Evolutionary conservation across 2,113 vertebrate genomes (phyloP).

Genomic region (Ovibos moschatus): DNA sequence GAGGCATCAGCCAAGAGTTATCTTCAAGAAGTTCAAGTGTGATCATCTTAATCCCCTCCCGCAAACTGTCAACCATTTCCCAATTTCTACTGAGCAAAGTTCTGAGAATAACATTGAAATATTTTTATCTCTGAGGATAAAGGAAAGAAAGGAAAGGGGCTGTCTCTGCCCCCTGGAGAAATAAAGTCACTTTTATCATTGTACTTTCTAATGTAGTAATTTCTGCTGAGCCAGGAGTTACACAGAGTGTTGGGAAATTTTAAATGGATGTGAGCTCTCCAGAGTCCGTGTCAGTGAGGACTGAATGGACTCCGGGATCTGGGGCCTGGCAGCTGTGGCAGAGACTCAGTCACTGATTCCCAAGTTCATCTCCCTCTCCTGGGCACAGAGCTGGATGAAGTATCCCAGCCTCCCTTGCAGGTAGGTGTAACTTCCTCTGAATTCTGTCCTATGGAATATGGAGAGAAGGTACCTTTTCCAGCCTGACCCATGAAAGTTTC

Average conservation of each 20-base stretch:
- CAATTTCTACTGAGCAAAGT: neutral
- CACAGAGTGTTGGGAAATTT: neutral
- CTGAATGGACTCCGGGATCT: neutral
- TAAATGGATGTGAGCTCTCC: neutral
- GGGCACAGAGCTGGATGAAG: neutral
- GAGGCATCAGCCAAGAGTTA: accelerated
- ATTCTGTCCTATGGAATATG: neutral
- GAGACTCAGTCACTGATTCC: too few species aligned
- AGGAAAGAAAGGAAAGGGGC: neutral
- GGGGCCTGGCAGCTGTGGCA: neutral
- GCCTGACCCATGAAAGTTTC: neutral
- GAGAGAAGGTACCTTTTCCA: neutral
- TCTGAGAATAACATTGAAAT: neutral
- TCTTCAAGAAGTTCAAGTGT: neutral
- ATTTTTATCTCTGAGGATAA: neutral
- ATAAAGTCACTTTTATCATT: neutral
- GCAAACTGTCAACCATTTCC: neutral
- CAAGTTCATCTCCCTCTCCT: neutral
- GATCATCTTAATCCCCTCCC: neutral
- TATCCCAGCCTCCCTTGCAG: neutral
- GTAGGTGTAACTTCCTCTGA: neutral
- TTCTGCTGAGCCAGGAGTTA: neutral
- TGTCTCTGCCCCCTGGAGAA: neutral
- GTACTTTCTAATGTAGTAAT: neutral
- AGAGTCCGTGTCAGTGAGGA: neutral